Evolutionary conservation across 2,797 vertebrate genomes (phyloP).

Genomic region (Aulostomus chinensis): DNA sequence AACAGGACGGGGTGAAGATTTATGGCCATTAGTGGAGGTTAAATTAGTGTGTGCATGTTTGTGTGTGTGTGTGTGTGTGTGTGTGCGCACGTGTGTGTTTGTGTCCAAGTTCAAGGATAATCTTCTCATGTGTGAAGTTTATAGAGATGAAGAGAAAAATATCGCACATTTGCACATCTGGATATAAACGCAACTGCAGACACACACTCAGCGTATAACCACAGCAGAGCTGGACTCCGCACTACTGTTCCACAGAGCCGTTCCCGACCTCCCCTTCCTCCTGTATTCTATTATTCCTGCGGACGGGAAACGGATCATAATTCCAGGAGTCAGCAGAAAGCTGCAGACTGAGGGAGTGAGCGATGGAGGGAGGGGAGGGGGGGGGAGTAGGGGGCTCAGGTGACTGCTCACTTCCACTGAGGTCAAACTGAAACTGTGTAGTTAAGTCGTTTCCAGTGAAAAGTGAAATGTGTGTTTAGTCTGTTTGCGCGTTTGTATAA

Average conservation of each 20-base stretch:
- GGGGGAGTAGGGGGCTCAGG: slow-evolving; percentile 40
- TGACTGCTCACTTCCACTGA: slow-evolving; percentile 54
- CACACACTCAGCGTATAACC: slow-evolving; percentile 29
- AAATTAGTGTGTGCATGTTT: background rate
- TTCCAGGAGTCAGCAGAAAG: slow-evolving; percentile 76
- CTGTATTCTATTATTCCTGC: slow-evolving; percentile 73
- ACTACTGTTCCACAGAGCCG: slow-evolving; percentile 65
- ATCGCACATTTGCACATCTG: slow-evolving; percentile 56
- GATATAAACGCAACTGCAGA: slow-evolving; percentile 48
- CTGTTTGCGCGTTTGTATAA: slow-evolving; percentile 47
- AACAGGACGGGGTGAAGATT: slow-evolving; percentile 41
- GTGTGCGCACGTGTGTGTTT: slow-evolving; percentile 1
- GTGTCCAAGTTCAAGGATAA: slow-evolving; percentile 29
- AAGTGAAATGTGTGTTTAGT: slow-evolving; percentile 62
- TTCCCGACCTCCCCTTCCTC: slow-evolving; percentile 28
- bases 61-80: slow-evolving; percentile 17
- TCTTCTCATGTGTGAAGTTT: slow-evolving; percentile 63
- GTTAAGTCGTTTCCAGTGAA: slow-evolving; percentile 52
- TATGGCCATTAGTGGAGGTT: slow-evolving; percentile 27
- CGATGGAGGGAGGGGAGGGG: slow-evolving; percentile 1
- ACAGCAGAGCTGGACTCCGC: slow-evolving; percentile 65
- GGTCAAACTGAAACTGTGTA: slow-evolving; percentile 53
- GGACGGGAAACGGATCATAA: slow-evolving; percentile 76
- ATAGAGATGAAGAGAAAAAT: slow-evolving; percentile 65
- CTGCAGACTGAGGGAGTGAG: slow-evolving; percentile 59